A percentile compares a stretch with the other conserved stretches of the same genome.
Conservation (phyloP, 2,113 vertebrate species). For the Alligator mississippiensis region DNA sequence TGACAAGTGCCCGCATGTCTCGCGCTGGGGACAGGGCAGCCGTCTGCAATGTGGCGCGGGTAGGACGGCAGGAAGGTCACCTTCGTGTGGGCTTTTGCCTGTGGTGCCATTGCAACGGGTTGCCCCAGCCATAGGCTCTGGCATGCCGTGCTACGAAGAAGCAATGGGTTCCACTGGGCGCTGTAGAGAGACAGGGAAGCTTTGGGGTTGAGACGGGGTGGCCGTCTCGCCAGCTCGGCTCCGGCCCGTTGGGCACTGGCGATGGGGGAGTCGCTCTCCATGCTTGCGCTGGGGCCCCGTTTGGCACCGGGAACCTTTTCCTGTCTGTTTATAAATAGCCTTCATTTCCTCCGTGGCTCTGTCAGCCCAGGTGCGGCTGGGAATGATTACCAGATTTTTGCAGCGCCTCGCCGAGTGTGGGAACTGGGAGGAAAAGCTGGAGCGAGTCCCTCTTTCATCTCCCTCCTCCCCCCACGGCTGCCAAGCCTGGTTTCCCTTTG, state of each 20-base stretch:
- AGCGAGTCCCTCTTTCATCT: conserved; percentile 72
- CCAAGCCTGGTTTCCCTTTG: conserved; percentile 72
- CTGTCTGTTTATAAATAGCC: background rate
- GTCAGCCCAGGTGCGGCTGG: conserved; percentile 67
- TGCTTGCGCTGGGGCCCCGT: background rate
- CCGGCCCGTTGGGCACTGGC: background rate
- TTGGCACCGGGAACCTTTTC: background rate
- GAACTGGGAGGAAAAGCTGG: conserved; percentile 69
- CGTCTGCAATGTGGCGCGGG: background rate
- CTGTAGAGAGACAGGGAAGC: fast-evolving
- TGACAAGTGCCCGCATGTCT: fast-evolving
- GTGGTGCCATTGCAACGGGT: fast-evolving
- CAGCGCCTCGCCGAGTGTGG: conserved; percentile 61
- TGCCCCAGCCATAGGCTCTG: background rate
- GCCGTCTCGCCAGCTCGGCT: background rate
- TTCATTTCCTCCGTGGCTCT: background rate
- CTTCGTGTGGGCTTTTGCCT: fast-evolving
- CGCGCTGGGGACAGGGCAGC: fast-evolving
- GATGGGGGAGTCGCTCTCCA: background rate
- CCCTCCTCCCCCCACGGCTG: conserved; percentile 58
- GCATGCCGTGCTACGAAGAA: background rate
- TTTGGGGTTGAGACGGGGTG: no score
- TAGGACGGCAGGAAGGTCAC: fast-evolving
- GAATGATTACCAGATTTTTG: conserved; percentile 56
- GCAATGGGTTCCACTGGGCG: background rate